Conservation (phyloP, 2,888 invertebrate species). For the Eupeodes latifasciatus region DNA sequence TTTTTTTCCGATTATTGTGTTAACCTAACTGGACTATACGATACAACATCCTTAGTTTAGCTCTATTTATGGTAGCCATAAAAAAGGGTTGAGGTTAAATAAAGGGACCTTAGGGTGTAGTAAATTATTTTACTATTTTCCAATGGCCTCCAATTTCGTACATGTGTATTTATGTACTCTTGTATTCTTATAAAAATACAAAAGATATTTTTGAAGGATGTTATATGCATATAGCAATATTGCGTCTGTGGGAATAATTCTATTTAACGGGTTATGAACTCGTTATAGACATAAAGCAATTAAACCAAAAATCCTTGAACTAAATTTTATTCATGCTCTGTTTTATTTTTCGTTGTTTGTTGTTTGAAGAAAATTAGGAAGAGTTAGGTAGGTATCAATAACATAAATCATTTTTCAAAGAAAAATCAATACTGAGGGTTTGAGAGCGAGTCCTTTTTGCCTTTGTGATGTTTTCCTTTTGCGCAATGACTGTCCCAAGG, state of each 20-base stretch:
- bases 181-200: not conserved
- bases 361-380: too few species aligned
- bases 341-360: slow-evolving; percentile 8
- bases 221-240: slow-evolving; percentile 8
- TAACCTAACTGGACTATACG: slow-evolving; percentile 48
- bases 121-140: slow-evolving; percentile 53
- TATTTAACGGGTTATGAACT: slow-evolving; percentile 56
- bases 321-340: slow-evolving; percentile 70
- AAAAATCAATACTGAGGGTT: slow-evolving; percentile 23
- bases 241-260: slow-evolving; percentile 15
- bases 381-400: too few species aligned
- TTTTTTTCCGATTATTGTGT: not conserved
- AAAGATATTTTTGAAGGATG: not conserved
- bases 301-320: slow-evolving; percentile 66
- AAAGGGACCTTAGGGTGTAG: slow-evolving; percentile 48
- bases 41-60: slow-evolving; percentile 5
- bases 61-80: slow-evolving; percentile 50
- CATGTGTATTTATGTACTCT: not conserved
- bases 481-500: slow-evolving; percentile 59
- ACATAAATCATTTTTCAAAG: slow-evolving; percentile 51
- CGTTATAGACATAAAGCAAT: not conserved
- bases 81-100: slow-evolving; percentile 71
- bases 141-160: slow-evolving; percentile 23
- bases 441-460: slow-evolving; percentile 21
- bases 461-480: slow-evolving; percentile 21